phyloP scores from a whole-genome alignment of 2,113 vertebrate genomes.

The Oncorhynchus kisutch region DNA sequence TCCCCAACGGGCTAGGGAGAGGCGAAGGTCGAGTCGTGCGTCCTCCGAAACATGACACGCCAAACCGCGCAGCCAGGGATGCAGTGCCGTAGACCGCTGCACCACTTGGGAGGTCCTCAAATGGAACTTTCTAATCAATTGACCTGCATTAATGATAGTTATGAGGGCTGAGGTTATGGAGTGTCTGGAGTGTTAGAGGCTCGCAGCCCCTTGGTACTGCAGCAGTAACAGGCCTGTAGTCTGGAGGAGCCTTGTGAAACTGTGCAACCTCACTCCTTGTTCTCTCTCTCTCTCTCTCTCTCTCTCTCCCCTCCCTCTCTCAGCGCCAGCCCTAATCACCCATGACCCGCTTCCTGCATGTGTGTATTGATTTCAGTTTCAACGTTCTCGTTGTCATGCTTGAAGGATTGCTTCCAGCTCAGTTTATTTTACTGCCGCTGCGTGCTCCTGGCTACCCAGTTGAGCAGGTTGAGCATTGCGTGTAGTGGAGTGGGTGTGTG shows the following conservation, averaged over 20 bases:
- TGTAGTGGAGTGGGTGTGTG: conserved; percentile 54
- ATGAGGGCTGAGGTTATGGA: background rate
- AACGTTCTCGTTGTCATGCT: conserved; percentile 61
- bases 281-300: too few species aligned
- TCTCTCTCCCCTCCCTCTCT: background rate
- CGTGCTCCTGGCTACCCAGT: conserved; percentile 72
- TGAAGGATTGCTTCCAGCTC: conserved; percentile 73
- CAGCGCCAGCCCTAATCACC: conserved; percentile 46
- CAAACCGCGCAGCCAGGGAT: too few species aligned
- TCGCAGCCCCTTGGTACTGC: too few species aligned
- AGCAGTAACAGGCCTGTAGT: too few species aligned
- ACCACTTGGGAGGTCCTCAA: too few species aligned
- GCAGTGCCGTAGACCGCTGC: too few species aligned
- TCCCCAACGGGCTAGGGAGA: too few species aligned
- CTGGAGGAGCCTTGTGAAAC: too few species aligned
- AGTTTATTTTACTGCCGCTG: conserved; percentile 76
- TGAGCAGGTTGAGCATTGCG: conserved; percentile 75
- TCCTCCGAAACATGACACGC: too few species aligned
- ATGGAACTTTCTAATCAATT: background rate
- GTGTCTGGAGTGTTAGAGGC: background rate
- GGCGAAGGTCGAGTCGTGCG: too few species aligned
- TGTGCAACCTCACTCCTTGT: too few species aligned
- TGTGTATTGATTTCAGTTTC: conserved; percentile 58
- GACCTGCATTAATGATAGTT: conserved; percentile 5
- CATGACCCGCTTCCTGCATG: conserved; percentile 66